Evolutionary conservation across 2,113 vertebrate species (phyloP).

Genomic region (Siniperca knerii): DNA sequence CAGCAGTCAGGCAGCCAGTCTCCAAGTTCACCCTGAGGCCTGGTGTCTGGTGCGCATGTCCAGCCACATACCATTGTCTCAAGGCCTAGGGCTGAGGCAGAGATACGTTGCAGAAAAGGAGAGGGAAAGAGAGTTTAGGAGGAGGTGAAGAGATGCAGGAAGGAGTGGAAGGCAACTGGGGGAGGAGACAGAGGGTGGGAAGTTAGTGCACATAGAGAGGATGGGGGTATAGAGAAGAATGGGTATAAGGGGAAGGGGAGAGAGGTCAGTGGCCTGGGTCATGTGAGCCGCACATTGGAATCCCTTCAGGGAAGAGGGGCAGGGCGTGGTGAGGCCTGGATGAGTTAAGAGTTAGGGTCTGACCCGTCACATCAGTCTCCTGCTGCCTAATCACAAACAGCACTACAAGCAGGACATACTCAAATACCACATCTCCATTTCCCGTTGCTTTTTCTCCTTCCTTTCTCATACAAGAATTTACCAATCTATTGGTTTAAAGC

Average conservation of each 20-base stretch:
- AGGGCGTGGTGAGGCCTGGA: slow-evolving; percentile 55
- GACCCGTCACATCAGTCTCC: slow-evolving; percentile 26
- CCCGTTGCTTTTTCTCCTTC: not conserved
- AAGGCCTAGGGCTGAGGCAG: slow-evolving; percentile 39
- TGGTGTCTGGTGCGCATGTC: slow-evolving; percentile 64
- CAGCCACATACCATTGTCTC: slow-evolving; percentile 62
- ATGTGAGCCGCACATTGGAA: slow-evolving; percentile 72
- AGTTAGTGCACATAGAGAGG: slow-evolving; percentile 24
- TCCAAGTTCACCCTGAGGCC: slow-evolving; percentile 61
- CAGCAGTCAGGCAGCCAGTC: slow-evolving; percentile 49
- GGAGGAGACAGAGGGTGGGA: slow-evolving; percentile 37
- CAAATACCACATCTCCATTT: slow-evolving; percentile 32
- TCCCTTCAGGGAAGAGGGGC: slow-evolving; percentile 64
- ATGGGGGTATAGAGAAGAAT: slow-evolving; percentile 58
- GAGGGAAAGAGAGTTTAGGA: not conserved
- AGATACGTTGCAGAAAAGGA: slow-evolving; percentile 54
- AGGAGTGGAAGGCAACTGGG: slow-evolving; percentile 35
- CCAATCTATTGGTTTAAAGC: slow-evolving; percentile 7
- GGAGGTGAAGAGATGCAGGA: slow-evolving; percentile 38
- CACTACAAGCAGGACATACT: slow-evolving; percentile 24
- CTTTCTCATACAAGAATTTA: not conserved
- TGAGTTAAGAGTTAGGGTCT: slow-evolving; percentile 59
- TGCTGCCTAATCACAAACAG: slow-evolving; percentile 24
- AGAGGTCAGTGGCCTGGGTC: slow-evolving; percentile 71
- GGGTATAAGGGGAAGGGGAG: slow-evolving; percentile 47